Evolutionary conservation across 1,140 invertebrate species (phyloP), one percentile per base, ranked within the genome.

Genomic region (Polypedilum vanderplanki): DNA sequence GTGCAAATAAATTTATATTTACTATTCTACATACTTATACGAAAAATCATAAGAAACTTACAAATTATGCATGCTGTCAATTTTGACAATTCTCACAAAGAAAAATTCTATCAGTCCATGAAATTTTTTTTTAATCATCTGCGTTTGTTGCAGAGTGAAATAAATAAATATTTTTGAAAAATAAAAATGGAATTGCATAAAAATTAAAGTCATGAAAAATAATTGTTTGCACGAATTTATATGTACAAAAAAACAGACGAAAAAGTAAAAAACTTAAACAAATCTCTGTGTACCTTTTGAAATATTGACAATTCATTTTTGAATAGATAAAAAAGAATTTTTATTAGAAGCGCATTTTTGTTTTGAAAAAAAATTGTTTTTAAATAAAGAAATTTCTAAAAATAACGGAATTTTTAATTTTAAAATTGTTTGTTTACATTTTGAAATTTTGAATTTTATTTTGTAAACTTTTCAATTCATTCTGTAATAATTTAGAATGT

Each of bases 1-100:
- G 46, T 57, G 46, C 46, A 57, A 57, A 57, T 57, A 57, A n/a
- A n/a, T n/a, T n/a, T 57, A 57, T 57, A 57, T n/a, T 57, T 57
- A 57, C 24, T 33, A 33, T 33, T 33, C 24, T 33, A 33, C n/a
- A n/a, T n/a, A n/a, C 24, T 33, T 33, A 33, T 33, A 33, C 24
- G 24, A 33, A 5, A 33, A 33, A 33, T n/a, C n/a, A n/a, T 3
- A 33, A 3, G 24, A 33, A 33, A 33, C n/a, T n/a, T n/a, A n/a
- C n/a, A n/a, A n/a, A n/a, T n/a, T n/a, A 33, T 33, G 24, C 1
- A 33, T 33, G 24, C 46, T 12, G 46, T 57, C 46, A 57, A n/a
- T 57, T 46, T 57, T 57, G 12, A 57, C 46, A 12, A 12, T 15
- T 57, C 46, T 57, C 46, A 57, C 46, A 57, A 57, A 15, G n/a